Evolutionary conservation across 1,140 invertebrate species (phyloP), one percentile per base, ranked within the genome.

Genomic region (Metaphire vulgaris): DNA sequence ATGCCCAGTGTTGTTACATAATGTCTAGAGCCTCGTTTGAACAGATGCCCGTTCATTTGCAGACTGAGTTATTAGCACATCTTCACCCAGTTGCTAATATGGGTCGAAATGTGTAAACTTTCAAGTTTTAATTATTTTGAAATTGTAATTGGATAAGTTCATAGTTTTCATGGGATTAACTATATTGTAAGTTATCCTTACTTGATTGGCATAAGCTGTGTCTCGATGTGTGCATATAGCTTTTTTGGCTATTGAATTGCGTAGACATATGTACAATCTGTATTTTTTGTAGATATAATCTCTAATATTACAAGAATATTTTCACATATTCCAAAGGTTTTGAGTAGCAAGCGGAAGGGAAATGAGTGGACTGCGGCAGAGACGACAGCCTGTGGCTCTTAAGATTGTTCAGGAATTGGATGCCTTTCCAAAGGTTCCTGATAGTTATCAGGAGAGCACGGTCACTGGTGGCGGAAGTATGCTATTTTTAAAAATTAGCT

Each of bases 401-500:
- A 90, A 91, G 80, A 89, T 90, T 81, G 91, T 95, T 0, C 92
- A 92, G 83, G 91, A 95, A 86, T 85, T 96, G 1, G 94, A 97
- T 88, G 92, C 92, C 26, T 97, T 96, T 85, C 91, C 92, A 21
- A 96, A 96, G 89, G 89, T 96, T 74, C 90, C 92, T 56, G 93
- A 95, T 77, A 90, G 91, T 81, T 96, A 92, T 85, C 90, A 91
- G 77, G 90, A 94, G 85, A 90, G 91, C 79, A 92, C 92, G 72
- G 90, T 91, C 76, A 89, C 93, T 76, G 93, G 93, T 72, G 92
- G 92, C 78, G 92, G 91, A 82, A 89, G 92, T 93, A 88, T 88
- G 89, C 85, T n/a, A n/a, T n/a, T n/a, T n/a, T n/a, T n/a, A n/a
- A n/a, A n/a, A n/a, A n/a, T n/a, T n/a, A n/a, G n/a, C n/a, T n/a